phyloP scores from a whole-genome alignment of 2,797 vertebrate species.

The Sebastes diaconus region DNA sequence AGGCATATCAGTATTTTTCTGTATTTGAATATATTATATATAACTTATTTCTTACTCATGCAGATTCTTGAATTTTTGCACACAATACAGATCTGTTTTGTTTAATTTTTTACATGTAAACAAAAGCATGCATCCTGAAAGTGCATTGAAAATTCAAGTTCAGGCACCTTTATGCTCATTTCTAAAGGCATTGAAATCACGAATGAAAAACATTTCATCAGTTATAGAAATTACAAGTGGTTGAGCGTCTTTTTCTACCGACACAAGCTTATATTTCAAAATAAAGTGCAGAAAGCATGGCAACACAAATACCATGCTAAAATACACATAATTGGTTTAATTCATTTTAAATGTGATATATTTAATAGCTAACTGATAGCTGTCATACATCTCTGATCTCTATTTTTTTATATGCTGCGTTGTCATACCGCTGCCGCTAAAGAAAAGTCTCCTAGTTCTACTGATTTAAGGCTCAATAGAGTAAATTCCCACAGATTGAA shows the following conservation, averaged over 20 bases:
- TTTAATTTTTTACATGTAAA: background rate
- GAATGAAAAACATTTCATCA: background rate
- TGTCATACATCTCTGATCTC: too few relatives aligned
- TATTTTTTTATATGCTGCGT: too few relatives aligned
- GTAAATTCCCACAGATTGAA: constrained; percentile 1
- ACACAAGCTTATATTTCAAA: background rate
- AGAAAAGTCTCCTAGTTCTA: background rate
- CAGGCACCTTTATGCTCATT: background rate
- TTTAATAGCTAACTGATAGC: background rate
- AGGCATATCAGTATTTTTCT: background rate
- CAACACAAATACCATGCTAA: background rate
- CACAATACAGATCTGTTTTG: background rate
- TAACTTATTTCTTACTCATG: background rate
- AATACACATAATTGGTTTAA: background rate
- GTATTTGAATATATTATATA: background rate
- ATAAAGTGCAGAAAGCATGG: background rate
- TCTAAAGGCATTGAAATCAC: background rate
- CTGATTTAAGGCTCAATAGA: background rate
- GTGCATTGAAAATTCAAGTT: background rate
- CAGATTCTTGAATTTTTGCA: background rate
- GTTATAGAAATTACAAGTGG: background rate
- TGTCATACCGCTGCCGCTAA: background rate
- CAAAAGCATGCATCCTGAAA: background rate
- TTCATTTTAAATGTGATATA: background rate
- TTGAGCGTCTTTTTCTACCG: background rate